A percentile compares a stretch with the other conserved stretches of the same genome.
Conservation (phyloP, 2,888 invertebrate species). For the Priocnemis perturbator region DNA sequence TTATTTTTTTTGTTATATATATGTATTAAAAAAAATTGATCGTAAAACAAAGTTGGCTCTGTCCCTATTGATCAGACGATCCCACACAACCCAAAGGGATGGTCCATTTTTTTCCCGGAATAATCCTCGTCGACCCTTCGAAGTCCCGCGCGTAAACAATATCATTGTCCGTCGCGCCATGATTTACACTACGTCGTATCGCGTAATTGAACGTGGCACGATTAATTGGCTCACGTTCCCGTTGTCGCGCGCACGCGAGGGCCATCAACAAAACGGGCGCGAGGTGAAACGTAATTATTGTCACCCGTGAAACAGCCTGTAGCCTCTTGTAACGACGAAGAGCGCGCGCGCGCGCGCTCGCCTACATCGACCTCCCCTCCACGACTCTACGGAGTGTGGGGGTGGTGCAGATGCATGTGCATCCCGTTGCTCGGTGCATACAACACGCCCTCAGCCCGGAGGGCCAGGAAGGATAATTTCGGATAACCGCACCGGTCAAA, state of each 20-base stretch:
- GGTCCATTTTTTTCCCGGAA: no score
- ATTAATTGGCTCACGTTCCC: conserved; percentile 33
- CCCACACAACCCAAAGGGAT: no score
- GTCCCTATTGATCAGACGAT: no score
- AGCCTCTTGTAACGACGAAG: conserved; percentile 28
- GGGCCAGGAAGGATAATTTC: conserved; percentile 51
- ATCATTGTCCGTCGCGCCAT: no score
- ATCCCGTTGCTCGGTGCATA: no score
- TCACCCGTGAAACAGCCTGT: conserved; percentile 33
- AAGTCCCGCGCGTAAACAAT: no score
- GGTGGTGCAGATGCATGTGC: neutral
- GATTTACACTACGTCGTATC: neutral
- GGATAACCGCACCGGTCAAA: conserved; percentile 56
- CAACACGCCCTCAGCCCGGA: conserved; percentile 15
- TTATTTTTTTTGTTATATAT: no score
- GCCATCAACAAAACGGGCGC: conserved; percentile 32
- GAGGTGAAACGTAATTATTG: conserved; percentile 37
- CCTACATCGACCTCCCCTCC: neutral
- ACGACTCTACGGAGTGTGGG: neutral
- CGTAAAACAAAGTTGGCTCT: no score
- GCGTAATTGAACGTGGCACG: conserved; percentile 18
- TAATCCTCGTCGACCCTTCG: no score
- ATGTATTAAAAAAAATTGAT: no score
- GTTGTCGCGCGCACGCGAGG: conserved; percentile 28
- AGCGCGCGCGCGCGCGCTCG: conserved; percentile 11